phyloP scores from a whole-genome alignment of 2,797 vertebrate species.

The Chloroceryle amazona region DNA sequence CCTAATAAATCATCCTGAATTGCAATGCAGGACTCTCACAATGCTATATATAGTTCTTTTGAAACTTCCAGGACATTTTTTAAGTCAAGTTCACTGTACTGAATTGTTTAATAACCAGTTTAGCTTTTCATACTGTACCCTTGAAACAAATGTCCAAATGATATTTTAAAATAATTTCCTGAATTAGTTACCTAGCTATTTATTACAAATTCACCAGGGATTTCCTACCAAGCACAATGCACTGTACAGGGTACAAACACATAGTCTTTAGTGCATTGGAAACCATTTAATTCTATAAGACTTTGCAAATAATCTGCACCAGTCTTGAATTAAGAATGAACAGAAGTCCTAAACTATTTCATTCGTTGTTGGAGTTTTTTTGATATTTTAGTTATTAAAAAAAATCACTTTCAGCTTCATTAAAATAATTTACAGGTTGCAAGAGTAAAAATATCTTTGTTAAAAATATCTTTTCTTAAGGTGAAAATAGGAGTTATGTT shows the following conservation, averaged over 20 bases:
- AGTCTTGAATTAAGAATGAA: not conserved
- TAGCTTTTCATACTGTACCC: not conserved
- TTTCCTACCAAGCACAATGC: not conserved
- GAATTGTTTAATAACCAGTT: constrained; percentile 18
- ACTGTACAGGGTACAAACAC: not conserved
- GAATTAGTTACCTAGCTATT: not conserved
- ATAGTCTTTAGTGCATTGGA: not conserved
- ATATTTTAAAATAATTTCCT: not conserved
- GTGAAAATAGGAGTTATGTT: not conserved
- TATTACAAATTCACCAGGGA: not conserved
- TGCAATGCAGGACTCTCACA: not conserved
- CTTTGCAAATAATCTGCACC: not conserved
- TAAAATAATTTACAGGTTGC: not conserved
- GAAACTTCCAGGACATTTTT: not conserved
- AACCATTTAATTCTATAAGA: not conserved
- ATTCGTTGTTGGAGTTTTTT: not conserved
- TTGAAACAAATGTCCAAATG: constrained; percentile 2
- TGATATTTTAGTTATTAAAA: not conserved
- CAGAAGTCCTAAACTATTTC: not conserved
- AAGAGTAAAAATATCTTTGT: not conserved
- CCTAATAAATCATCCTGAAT: constrained; percentile 69
- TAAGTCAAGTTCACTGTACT: not conserved
- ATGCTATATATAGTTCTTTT: constrained; percentile 34
- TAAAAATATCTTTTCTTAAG: not conserved
- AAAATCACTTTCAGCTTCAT: accelerated